Conservation (phyloP, 2,113 vertebrate genomes). For the Menura novaehollandiae region DNA sequence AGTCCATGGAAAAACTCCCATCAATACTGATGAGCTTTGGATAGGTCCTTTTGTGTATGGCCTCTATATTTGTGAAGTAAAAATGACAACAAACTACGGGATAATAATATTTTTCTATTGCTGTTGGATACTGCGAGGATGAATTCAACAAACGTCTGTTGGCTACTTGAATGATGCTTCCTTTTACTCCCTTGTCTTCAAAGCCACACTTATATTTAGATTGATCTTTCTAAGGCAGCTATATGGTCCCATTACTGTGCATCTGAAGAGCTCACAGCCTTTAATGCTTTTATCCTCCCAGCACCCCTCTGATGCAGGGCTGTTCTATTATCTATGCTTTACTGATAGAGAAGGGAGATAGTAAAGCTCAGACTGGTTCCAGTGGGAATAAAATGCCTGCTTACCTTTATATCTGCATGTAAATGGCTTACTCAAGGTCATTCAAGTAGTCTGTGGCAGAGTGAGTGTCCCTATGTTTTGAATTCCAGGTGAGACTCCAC, state of each 20-base stretch:
- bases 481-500: background rate
- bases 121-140: background rate
- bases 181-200: conserved; percentile 48
- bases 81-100: background rate
- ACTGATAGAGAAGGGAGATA: conserved; percentile 19
- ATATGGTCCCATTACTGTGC: conserved; percentile 37
- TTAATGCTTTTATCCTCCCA: conserved; percentile 44
- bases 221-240: conserved; percentile 36
- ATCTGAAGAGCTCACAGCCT: conserved; percentile 39
- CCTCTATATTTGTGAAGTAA: background rate
- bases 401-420: conserved; percentile 32
- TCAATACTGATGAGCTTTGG: background rate
- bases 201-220: conserved; percentile 53
- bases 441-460: conserved; percentile 10
- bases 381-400: conserved; percentile 43
- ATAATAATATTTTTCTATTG: background rate
- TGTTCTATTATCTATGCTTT: conserved; percentile 38
- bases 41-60: background rate
- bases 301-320: background rate
- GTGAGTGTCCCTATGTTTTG: background rate
- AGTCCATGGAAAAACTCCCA: background rate
- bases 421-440: conserved; percentile 43
- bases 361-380: conserved; percentile 26
- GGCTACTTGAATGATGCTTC: conserved; percentile 1
- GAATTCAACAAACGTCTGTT: background rate